Conservation (phyloP, 2,113 vertebrate genomes). For the Opisthocomus hoazin region DNA sequence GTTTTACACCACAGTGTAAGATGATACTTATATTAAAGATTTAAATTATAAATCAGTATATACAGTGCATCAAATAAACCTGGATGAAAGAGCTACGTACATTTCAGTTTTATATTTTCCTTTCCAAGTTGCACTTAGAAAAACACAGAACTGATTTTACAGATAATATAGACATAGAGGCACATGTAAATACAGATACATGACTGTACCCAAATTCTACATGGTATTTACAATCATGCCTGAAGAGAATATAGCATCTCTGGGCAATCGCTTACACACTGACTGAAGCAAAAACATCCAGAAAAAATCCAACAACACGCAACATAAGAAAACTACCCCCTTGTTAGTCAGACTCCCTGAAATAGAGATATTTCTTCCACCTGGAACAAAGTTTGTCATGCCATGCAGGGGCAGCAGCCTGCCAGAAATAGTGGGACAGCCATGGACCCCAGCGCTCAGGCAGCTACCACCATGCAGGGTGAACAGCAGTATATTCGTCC, state of each 20-base stretch:
- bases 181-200: neutral
- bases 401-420: neutral
- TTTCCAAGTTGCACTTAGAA: neutral
- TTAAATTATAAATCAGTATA: neutral
- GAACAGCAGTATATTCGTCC: neutral
- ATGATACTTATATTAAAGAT: neutral
- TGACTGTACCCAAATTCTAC: neutral
- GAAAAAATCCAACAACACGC: neutral
- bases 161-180: neutral
- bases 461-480: neutral
- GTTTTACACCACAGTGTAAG: neutral
- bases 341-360: neutral
- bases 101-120: neutral
- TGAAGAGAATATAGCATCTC: neutral
- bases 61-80: neutral
- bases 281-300: neutral
- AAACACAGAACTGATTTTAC: neutral
- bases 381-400: neutral
- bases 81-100: neutral
- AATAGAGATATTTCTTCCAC: neutral
- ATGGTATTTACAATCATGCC: neutral
- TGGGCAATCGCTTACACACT: neutral
- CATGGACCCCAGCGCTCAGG: accelerated
- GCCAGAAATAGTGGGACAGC: neutral
- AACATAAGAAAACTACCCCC: neutral